Base-by-base conservation (phyloP, 2,888 invertebrate genomes). In the Steinernema carpocapsae region DNA sequence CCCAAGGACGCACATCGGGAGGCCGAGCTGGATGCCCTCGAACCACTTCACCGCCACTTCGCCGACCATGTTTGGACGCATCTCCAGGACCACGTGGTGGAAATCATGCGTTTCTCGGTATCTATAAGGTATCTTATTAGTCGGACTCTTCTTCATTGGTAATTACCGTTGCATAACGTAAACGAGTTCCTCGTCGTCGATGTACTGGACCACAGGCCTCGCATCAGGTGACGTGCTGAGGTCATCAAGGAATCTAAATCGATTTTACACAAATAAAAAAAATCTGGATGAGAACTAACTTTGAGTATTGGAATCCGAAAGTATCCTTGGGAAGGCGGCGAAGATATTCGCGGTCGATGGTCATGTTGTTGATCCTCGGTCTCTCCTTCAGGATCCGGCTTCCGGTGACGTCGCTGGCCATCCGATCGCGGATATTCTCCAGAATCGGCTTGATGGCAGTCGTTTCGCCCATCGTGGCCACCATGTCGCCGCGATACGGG, bases 101-200 rank as follows among this genome's bases (percentile, higher is more conserved):
- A 99, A 91, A 90, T 99, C 99, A 88, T 99, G 99, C 10, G 94
- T 93, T 90, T 99, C 97, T 80, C 99, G 91, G 88, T 99, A 99
- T 72, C 84, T 83, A 59, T 12, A 77, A 71, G 4, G 4, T 0
- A 6, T 24, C 56, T 1, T 10, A 64, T 51, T n/a, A 12, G 52
- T 72, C 10, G n/a, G 64, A 7, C 6, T 22, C 19, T 51, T 17
- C 70, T 72, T 70, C 56, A 37, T 2, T n/a, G 24, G 17, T 19
- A n/a, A 56, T 14, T 10, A 79, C 73, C 99, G 91, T 88, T 95
- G 94, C 93, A 99, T 95, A 64, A 97, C 93, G 89, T 97, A 99
- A 3, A 95, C 95, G 82, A 95, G 89, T 79, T 95, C 93, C 0
- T 92, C 89, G 88, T 97, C 94, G 80, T 94, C 92, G 70, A 99